Conservation (phyloP, 1,140 invertebrate species). For the Leptopilina clavipes region DNA sequence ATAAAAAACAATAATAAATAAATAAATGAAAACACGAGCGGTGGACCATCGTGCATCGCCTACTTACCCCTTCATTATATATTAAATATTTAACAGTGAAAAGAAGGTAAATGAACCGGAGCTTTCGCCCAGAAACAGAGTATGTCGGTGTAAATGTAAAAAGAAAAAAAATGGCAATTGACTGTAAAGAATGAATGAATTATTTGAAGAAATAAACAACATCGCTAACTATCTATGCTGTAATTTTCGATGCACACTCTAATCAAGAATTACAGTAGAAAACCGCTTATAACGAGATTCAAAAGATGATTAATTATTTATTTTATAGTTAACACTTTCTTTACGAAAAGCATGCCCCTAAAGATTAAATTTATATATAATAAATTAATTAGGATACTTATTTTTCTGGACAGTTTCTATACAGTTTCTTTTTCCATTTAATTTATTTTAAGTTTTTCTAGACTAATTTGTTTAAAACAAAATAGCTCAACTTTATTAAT, state of each 20-base stretch:
- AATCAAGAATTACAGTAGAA: slow-evolving; percentile 40
- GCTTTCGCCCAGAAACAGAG: background rate
- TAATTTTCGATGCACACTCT: slow-evolving; percentile 27
- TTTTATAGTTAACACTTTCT: too few relatives aligned
- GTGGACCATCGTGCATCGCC: slow-evolving; percentile 44
- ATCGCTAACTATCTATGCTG: slow-evolving; percentile 30
- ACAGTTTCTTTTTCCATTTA: too few relatives aligned
- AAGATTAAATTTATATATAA: too few relatives aligned
- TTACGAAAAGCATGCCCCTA: too few relatives aligned
- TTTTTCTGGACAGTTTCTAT: too few relatives aligned
- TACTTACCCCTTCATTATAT: slow-evolving; percentile 47
- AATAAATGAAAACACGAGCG: slow-evolving; percentile 4
- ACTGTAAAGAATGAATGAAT: slow-evolving; percentile 37
- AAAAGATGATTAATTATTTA: too few relatives aligned
- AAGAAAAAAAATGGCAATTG: slow-evolving; percentile 27
- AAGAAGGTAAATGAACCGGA: slow-evolving; percentile 19
- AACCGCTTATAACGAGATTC: background rate
- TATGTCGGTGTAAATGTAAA: slow-evolving; percentile 26
- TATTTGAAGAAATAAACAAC: slow-evolving; percentile 23
- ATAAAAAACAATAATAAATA: background rate
- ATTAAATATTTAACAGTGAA: slow-evolving; percentile 46
- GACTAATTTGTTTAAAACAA: too few relatives aligned
- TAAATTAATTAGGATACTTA: too few relatives aligned
- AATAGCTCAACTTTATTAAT: too few relatives aligned
- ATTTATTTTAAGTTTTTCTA: too few relatives aligned